phyloP scores from a whole-genome alignment of 2,888 invertebrate genomes.

The Furcula furcula region DNA sequence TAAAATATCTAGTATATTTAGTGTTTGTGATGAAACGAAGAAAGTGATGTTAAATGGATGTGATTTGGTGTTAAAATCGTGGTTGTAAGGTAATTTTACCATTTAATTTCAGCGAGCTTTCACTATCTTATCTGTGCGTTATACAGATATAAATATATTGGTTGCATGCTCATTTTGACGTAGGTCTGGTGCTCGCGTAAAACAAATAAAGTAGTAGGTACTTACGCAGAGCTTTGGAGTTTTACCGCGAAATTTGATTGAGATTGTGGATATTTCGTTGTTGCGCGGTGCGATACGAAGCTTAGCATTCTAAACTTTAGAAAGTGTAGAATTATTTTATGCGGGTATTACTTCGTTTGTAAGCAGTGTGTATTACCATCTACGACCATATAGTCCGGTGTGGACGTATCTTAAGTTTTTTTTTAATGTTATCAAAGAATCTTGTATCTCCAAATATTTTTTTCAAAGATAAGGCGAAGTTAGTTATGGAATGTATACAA shows the following conservation, averaged over 20 bases:
- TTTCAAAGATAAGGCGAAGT: too few relatives aligned
- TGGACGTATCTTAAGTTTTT: too few relatives aligned
- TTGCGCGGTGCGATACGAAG: too few relatives aligned
- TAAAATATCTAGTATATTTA: constrained; percentile 27
- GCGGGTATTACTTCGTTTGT: too few relatives aligned
- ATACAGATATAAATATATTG: not conserved
- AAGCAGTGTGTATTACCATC: too few relatives aligned
- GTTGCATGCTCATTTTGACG: not conserved
- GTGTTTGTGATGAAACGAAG: constrained; percentile 46
- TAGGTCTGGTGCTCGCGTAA: not conserved
- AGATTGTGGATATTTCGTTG: too few relatives aligned
- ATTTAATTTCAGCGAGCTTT: constrained; percentile 2
- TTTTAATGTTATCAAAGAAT: too few relatives aligned
- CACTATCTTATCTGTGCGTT: not conserved
- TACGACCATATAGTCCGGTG: too few relatives aligned
- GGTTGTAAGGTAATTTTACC: constrained; percentile 25
- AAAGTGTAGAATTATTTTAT: too few relatives aligned
- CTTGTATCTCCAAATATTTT: too few relatives aligned
- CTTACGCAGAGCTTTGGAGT: not conserved
- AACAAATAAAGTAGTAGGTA: not conserved
- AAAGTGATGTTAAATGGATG: constrained; percentile 35
- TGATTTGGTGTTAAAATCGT: constrained; percentile 12
- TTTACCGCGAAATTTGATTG: not conserved
- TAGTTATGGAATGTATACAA: too few relatives aligned
- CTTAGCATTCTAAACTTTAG: too few relatives aligned